phyloP scores from a whole-genome alignment of 2,113 vertebrate genomes.

The Cettia cetti region DNA sequence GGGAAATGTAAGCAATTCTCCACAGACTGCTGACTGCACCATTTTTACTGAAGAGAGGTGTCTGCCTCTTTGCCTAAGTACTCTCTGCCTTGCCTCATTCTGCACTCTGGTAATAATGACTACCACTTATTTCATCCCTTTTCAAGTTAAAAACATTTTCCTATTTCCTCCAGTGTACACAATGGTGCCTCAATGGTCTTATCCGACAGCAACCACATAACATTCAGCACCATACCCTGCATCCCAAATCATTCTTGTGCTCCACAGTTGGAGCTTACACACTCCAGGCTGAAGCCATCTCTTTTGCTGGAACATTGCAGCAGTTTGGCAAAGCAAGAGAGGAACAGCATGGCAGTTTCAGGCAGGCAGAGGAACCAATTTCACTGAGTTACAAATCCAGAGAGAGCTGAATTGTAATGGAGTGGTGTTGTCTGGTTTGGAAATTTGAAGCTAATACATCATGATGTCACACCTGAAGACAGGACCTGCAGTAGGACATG shows the following conservation, averaged over 20 bases:
- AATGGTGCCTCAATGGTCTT: neutral
- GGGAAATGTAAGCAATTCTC: neutral
- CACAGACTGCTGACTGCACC: neutral
- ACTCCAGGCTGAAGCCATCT: neutral
- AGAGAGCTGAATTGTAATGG: neutral
- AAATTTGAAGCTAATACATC: neutral
- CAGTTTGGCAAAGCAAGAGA: neutral
- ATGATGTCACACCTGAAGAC: neutral
- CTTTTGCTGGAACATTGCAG: neutral
- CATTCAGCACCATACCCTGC: neutral
- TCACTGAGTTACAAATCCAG: neutral
- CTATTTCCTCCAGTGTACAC: neutral
- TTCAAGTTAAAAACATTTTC: neutral
- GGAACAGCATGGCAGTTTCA: neutral
- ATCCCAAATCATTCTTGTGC: neutral
- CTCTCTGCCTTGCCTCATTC: neutral
- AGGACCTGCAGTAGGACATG: neutral
- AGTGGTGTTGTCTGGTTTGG: neutral
- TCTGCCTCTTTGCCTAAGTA: neutral
- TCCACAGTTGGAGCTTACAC: neutral
- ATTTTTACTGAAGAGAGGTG: neutral
- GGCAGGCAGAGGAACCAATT: neutral
- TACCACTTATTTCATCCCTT: neutral
- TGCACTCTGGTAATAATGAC: neutral
- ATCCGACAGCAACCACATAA: rapidly evolving